Evolutionary conservation across 1,140 invertebrate genomes (phyloP).

Genomic region (Brachionus koreanus): DNA sequence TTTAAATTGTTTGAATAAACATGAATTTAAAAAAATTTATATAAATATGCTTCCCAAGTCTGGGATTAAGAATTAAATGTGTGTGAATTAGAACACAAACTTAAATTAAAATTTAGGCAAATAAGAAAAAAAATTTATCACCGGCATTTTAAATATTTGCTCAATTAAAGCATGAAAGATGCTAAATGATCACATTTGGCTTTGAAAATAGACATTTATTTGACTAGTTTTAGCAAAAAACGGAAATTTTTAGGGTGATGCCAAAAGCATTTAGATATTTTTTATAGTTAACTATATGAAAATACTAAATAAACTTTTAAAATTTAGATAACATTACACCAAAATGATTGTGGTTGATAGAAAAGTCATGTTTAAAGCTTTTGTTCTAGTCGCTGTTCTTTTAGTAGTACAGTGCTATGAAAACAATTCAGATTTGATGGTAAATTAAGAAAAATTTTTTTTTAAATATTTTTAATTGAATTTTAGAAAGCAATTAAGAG

Average conservation of each 20-base stretch:
- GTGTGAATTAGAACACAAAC: background rate
- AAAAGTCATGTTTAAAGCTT: background rate
- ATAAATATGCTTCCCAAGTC: background rate
- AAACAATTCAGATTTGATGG: constrained; percentile 16
- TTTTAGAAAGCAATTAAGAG: constrained; percentile 36
- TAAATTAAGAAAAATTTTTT: background rate
- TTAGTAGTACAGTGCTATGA: background rate
- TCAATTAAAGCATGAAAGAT: background rate
- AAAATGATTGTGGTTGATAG: background rate
- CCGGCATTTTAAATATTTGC: background rate
- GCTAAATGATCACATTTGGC: background rate
- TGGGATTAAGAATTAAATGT: too few species aligned
- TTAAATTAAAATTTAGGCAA: background rate
- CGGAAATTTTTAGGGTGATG: background rate
- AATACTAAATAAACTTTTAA: background rate
- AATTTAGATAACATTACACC: background rate
- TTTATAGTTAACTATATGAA: background rate
- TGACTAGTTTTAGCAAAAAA: background rate
- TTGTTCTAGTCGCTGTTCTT: background rate
- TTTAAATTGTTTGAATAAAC: background rate
- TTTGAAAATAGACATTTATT: too few species aligned
- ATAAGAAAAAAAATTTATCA: background rate
- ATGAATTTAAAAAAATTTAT: background rate
- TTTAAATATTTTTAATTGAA: background rate
- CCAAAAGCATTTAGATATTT: too few species aligned